Base-by-base conservation (phyloP, 2,888 invertebrate species). In the Sinhomidia bicolor region DNA sequence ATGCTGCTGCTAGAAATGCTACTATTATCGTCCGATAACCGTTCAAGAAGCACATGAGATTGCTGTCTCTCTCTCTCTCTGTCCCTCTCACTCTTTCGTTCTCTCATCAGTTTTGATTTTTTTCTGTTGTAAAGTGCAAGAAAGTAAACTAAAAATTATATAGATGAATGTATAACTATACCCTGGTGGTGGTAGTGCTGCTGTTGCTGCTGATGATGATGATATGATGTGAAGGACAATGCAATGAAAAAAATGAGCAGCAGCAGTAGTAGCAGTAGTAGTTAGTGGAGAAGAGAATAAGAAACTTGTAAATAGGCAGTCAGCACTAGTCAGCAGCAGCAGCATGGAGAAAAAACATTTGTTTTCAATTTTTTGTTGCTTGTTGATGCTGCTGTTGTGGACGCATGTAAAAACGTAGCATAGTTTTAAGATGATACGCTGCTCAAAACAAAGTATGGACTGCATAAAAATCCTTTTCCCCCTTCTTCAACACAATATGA, bases 151-250 rank as follows among this genome's bases (percentile, higher is more conserved):
- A n/a, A n/a, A 12, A 4, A 23, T 1, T 68, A 79, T 80, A 60
- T 80, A 86, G 86, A 74, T 71, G 71, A 86, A 71, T 74, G 79
- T 12, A 41, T 83, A 54, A 1, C 26, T 47, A 20, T 47, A 54
- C 41, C 23, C 54, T 74, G 71, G 54, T 26, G 36, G 41, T 62
- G 57, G 14, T 36, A n/a, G n/a, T n/a, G n/a, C n/a, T n/a, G n/a
- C n/a, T n/a, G n/a, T n/a, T n/a, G n/a, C n/a, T n/a, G n/a, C n/a
- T 36, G 36, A 36, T 7, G 36, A 36, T 36, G 36, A 7, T 36
- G 36, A 7, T 36, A n/a, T 79, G 78, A 86, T 87, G 87, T 87
- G 87, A 87, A 87, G 87, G 87, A 87, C 87, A 87, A 82, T 76
- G 68, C 83, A 62, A 80, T 51, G 47, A 71, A 41, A 47, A 47